phyloP scores from a whole-genome alignment of 2,113 vertebrate genomes.

The Motacilla tschutschensis region DNA sequence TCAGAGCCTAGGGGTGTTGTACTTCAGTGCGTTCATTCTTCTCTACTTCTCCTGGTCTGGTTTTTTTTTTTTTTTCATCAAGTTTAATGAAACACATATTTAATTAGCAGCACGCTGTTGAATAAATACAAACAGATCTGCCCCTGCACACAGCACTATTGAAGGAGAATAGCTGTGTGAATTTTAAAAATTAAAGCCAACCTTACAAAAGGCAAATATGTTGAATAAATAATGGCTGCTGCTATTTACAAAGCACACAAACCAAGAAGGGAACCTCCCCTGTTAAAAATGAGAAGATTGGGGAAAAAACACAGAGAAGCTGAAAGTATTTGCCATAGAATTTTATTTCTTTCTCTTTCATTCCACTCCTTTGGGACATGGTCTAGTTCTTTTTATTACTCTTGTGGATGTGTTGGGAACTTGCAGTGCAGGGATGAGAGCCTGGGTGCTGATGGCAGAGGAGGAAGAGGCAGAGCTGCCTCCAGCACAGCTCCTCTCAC shows the following conservation, averaged over 20 bases:
- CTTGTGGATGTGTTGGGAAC: neutral
- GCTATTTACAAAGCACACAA: slow-evolving; percentile 50
- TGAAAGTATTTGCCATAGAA: neutral
- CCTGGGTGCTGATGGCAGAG: neutral
- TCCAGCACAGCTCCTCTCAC: neutral
- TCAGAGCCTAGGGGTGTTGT: slow-evolving; percentile 61
- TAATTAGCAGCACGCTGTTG: slow-evolving; percentile 69
- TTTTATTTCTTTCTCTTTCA: slow-evolving; percentile 23
- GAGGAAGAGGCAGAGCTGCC: neutral
- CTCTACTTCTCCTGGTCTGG: slow-evolving; percentile 13
- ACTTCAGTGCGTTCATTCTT: slow-evolving; percentile 54
- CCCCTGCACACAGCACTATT: neutral
- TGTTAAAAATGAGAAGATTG: neutral
- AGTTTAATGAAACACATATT: slow-evolving; percentile 77
- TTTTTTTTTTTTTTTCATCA: slow-evolving; percentile 18
- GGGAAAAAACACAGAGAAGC: neutral
- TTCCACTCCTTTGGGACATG: neutral
- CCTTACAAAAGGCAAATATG: slow-evolving; percentile 51
- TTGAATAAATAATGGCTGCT: slow-evolving; percentile 59
- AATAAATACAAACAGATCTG: slow-evolving; percentile 71
- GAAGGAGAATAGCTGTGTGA: slow-evolving; percentile 41
- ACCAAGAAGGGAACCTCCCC: neutral
- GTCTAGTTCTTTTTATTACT: slow-evolving; percentile 44
- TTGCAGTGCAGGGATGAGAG: neutral
- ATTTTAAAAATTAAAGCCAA: slow-evolving; percentile 60